phyloP scores from a whole-genome alignment of 2,888 invertebrate genomes.

The Serripes groenlandicus region DNA sequence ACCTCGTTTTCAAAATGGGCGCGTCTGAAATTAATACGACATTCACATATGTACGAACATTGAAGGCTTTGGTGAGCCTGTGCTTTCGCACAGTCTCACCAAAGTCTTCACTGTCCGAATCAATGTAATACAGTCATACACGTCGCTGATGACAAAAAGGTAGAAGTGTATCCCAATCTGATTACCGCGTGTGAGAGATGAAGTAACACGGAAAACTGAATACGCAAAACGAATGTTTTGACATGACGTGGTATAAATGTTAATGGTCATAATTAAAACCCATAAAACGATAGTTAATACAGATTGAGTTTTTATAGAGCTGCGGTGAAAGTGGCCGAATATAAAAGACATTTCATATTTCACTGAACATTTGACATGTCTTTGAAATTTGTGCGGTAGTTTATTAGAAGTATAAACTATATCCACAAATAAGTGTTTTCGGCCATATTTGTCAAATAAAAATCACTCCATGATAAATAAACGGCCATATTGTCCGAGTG shows the following conservation, averaged over 20 bases:
- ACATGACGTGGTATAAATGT: no score
- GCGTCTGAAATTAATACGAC: no score
- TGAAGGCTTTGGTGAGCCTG: no score
- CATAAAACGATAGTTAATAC: constrained; percentile 49
- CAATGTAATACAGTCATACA: no score
- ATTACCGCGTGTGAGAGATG: no score
- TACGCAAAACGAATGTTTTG: no score
- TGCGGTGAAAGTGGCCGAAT: constrained; percentile 6
- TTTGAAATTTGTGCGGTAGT: constrained; percentile 41
- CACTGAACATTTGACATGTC: constrained; percentile 9
- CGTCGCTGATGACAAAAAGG: no score
- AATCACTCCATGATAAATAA: constrained; percentile 16
- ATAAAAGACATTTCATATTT: constrained; percentile 22
- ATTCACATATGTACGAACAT: no score
- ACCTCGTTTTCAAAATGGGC: constrained; percentile 19
- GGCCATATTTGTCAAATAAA: constrained; percentile 88
- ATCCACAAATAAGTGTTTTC: constrained; percentile 86
- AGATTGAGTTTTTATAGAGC: constrained; percentile 35
- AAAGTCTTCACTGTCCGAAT: no score
- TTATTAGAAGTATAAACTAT: constrained; percentile 26
- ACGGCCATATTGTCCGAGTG: constrained; percentile 16
- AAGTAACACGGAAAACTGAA: no score
- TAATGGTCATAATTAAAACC: constrained; percentile 40
- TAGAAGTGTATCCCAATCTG: no score
- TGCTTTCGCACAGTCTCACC: no score